Evolutionary conservation across 2,888 invertebrate genomes (phyloP).

Genomic region (Drosophila ezoana): DNA sequence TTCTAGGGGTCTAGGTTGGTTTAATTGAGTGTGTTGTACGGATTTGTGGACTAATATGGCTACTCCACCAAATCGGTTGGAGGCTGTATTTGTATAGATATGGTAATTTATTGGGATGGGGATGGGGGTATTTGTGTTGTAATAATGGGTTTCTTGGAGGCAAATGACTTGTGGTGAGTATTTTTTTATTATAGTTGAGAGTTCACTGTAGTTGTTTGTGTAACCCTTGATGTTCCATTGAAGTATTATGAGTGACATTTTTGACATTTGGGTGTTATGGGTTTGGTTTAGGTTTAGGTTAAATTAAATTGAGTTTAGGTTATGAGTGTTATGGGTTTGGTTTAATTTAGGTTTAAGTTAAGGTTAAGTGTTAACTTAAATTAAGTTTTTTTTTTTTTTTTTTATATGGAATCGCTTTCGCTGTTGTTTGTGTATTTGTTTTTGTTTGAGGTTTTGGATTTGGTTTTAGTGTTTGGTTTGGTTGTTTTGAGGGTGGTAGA

Average conservation of each 20-base stretch:
- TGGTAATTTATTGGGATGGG: constrained; percentile 10
- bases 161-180: neutral
- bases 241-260: neutral
- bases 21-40: neutral
- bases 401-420: neutral
- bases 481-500: neutral
- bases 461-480: neutral
- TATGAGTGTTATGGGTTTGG: neutral
- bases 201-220: neutral
- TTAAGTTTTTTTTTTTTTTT: too few relatives aligned
- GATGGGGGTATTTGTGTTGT: neutral
- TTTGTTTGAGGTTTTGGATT: neutral
- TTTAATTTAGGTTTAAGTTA: too few relatives aligned
- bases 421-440: neutral
- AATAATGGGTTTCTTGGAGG: neutral
- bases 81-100: constrained; percentile 7
- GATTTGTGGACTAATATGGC: constrained; percentile 6
- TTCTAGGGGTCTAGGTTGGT: neutral
- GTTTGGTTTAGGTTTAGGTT: neutral
- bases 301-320: neutral
- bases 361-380: too few relatives aligned
- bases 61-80: constrained; percentile 5
- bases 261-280: neutral
- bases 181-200: neutral
- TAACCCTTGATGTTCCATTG: constrained; percentile 1